Conservation (phyloP, 2,888 invertebrate genomes). For the Acleris sparsana region DNA sequence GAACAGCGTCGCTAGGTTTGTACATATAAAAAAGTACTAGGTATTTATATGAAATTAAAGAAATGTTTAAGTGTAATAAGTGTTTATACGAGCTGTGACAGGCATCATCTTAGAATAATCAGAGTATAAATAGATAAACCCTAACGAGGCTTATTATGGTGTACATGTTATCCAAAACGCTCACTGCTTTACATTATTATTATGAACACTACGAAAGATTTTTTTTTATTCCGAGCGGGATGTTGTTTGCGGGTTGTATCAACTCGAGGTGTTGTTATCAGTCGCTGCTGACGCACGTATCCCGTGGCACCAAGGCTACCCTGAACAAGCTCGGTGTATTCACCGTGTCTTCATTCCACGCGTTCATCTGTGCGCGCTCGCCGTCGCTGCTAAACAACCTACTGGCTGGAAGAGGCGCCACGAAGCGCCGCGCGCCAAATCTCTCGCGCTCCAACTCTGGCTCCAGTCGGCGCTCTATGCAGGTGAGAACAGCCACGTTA, state of each 20-base stretch:
- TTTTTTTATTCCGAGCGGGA: too few species aligned
- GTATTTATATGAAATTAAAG: too few species aligned
- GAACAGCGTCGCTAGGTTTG: too few species aligned
- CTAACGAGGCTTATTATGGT: too few species aligned
- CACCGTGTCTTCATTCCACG: slow-evolving; percentile 98
- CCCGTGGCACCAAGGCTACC: slow-evolving; percentile 96
- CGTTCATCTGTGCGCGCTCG: slow-evolving; percentile 97
- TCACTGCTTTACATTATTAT: too few species aligned
- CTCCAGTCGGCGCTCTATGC: slow-evolving; percentile 93
- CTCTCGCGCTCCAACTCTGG: slow-evolving; percentile 95
- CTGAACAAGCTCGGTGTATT: slow-evolving; percentile 98
- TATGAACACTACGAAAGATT: too few species aligned
- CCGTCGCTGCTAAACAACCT: slow-evolving; percentile 96
- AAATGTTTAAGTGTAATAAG: too few species aligned
- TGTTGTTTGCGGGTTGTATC: neutral
- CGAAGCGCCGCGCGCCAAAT: slow-evolving; percentile 94
- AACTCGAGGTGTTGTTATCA: slow-evolving; percentile 65
- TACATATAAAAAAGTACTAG: too few species aligned
- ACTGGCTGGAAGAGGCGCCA: slow-evolving; percentile 94
- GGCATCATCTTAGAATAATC: too few species aligned
- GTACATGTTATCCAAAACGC: too few species aligned
- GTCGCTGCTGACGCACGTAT: slow-evolving; percentile 97
- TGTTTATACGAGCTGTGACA: too few species aligned
- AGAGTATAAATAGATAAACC: too few species aligned
- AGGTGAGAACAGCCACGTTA: slow-evolving; percentile 76